Evolutionary conservation across 2,113 vertebrate genomes (phyloP), one percentile per base, ranked within the genome.

Genomic region (Lepisosteus oculatus): DNA sequence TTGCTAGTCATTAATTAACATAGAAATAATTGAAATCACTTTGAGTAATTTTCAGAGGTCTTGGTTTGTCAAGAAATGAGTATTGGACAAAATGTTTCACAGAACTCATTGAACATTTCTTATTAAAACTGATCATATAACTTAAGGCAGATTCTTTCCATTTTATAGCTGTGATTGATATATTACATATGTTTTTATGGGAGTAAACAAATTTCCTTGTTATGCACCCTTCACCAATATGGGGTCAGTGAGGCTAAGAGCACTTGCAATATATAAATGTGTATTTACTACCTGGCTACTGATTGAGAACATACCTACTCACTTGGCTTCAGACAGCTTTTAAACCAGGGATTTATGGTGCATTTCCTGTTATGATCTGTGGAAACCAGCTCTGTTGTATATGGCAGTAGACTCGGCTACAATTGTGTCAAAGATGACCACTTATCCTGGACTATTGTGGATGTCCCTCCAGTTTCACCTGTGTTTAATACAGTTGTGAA

Each of bases 171-270:
- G 86, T 89, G 87, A 89, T 91, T 93, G 92, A 93, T 93, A 90
- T 89, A 92, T 80, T 79, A 86, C 89, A 84, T 81, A 85, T 80
- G 88, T 89, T 90, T 93, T 92, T 91, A 91, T 62, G 87, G 87
- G 88, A 88, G 89, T 90, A 90, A 93, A 92, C 92, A 93, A 91
- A 92, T 92, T 92, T 93, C 91, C 92, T 91, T 86, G 88, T 86
- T 82, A 79, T 69, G 78, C 85, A 87, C 85, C 88, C 87, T 86
- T 81, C 82, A 86, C 87, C 81, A 84, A 89, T 86, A 84, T 64
- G 81, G 87, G 89, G 91, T 88, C 90, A 86, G 86, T 80, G 84
- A 80, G 85, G 78, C 87, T 81, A 83, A 87, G 84, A 78, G 82
- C 85, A 84, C 87, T 88, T 82, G 79, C 77, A 85, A 87, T 89